phyloP scores from a whole-genome alignment of 1,140 invertebrate genomes.

The Pectinophora gossypiella region DNA sequence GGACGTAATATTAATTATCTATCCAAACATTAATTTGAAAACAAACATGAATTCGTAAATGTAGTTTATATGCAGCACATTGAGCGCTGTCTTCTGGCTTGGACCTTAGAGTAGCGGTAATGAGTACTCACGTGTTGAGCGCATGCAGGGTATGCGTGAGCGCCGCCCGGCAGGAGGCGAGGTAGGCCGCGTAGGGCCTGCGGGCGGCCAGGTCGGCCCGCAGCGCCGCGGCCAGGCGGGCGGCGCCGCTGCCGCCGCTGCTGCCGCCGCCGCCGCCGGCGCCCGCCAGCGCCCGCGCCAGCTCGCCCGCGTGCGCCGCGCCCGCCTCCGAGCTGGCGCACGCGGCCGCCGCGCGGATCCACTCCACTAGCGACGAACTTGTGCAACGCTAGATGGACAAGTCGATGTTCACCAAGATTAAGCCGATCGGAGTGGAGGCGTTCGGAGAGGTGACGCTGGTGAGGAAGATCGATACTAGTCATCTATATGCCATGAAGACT shows the following conservation, averaged over 20 bases:
- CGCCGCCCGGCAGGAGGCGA: conserved; percentile 82
- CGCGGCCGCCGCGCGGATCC: conserved; percentile 35
- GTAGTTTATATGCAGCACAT: too few relatives aligned
- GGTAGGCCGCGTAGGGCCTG: conserved; percentile 82
- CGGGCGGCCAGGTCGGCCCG: conserved; percentile 49
- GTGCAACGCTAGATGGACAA: conserved; percentile 80
- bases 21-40: too few relatives aligned
- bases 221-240: conserved; percentile 46
- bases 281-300: conserved; percentile 34
- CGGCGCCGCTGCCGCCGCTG: conserved; percentile 18
- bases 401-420: conserved; percentile 96
- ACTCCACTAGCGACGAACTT: conserved; percentile 47
- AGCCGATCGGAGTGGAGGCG: conserved; percentile 96
- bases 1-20: too few relatives aligned
- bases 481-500: conserved; percentile 99
- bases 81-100: too few relatives aligned
- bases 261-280: conserved; percentile 8
- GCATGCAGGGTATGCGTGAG: conserved; percentile 76
- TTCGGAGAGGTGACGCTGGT: conserved; percentile 99
- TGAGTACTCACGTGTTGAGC: conserved; percentile 77
- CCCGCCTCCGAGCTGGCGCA: conserved; percentile 27
- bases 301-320: conserved; percentile 34
- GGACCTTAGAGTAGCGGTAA: too few relatives aligned
- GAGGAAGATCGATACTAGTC: conserved; percentile 95
- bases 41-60: too few relatives aligned